Evolutionary conservation across 2,888 invertebrate species (phyloP).

Genomic region (Notodonta dromedarius): DNA sequence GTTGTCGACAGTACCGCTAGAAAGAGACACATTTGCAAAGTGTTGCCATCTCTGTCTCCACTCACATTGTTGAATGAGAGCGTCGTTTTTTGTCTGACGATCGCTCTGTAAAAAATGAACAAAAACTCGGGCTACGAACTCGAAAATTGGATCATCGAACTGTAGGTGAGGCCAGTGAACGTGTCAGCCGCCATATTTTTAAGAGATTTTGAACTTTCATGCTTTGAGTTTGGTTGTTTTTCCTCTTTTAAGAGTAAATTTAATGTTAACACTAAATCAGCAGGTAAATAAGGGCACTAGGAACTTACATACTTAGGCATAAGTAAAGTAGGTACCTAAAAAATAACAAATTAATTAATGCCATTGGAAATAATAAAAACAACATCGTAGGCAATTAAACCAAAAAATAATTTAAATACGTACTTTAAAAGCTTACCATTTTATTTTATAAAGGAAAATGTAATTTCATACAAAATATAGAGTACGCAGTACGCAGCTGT

Average conservation of each 20-base stretch:
- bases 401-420: too few relatives aligned
- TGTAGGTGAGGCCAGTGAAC: conserved; percentile 68
- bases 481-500: too few relatives aligned
- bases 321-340: too few relatives aligned
- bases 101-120: conserved; percentile 62
- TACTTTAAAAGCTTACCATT: too few relatives aligned
- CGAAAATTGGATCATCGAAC: conserved; percentile 78
- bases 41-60: conserved; percentile 51
- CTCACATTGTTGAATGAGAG: conserved; percentile 63
- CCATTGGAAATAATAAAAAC: too few relatives aligned
- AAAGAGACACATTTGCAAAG: conserved; percentile 60
- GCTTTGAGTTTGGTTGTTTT: not conserved
- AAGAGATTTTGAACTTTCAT: not conserved
- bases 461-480: too few relatives aligned
- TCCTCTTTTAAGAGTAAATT: not conserved
- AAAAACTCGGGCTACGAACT: conserved; percentile 68
- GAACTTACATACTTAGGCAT: too few relatives aligned
- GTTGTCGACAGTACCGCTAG: conserved; percentile 48
- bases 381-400: too few relatives aligned
- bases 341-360: too few relatives aligned
- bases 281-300: not conserved
- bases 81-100: conserved; percentile 62
- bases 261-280: not conserved
- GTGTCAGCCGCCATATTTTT: conserved; percentile 26
- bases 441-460: too few relatives aligned